Base-by-base conservation (phyloP, 1,140 invertebrate genomes). In the Sinella curviseta region DNA sequence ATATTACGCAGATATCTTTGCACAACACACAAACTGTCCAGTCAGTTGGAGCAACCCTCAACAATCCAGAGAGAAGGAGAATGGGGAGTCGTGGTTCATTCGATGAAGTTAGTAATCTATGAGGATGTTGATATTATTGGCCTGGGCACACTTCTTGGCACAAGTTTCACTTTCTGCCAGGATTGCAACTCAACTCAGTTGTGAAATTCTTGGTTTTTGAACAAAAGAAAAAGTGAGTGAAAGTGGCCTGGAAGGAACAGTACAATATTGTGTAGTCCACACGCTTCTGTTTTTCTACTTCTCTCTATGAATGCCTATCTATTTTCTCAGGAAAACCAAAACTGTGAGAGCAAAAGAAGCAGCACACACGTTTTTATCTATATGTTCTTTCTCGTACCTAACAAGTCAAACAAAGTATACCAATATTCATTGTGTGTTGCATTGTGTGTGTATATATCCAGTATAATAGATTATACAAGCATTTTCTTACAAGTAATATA, bases 51-150 rank as follows among this genome's bases (percentile, higher is more conserved):
- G 20, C 8, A 20, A 20, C 20, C 39, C 39, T 48, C 39, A 8
- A 20, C 39, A 48, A 48, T 48, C 39, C 39, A 8, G n/a, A 48
- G 20, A 48, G 39, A 12, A 20, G 39, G 20, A 48, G 39, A 48
- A 20, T 12, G 20, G 39, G 20, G 39, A 20, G 8, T 20, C 39
- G 39, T 48, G 39, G 39, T 20, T 48, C 39, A 48, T 48, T 48
- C 39, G 39, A 8, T 48, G 39, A 48, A 48, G 39, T 48, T 48
- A 12, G 39, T 48, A 48, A 48, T 48, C 39, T 48, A 48, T 48
- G 39, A 48, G 8, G 39, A 48, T n/a, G 57, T 65, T 65, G 57
- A 65, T 65, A 65, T 65, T 65, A 65, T 65, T n/a, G 57, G 8
- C 26, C 4, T 65, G 57, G 24, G 24, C 14, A 65, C 14, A 65